phyloP scores from a whole-genome alignment of 2,797 vertebrate genomes.

The Paramormyrops hopkinsi region DNA sequence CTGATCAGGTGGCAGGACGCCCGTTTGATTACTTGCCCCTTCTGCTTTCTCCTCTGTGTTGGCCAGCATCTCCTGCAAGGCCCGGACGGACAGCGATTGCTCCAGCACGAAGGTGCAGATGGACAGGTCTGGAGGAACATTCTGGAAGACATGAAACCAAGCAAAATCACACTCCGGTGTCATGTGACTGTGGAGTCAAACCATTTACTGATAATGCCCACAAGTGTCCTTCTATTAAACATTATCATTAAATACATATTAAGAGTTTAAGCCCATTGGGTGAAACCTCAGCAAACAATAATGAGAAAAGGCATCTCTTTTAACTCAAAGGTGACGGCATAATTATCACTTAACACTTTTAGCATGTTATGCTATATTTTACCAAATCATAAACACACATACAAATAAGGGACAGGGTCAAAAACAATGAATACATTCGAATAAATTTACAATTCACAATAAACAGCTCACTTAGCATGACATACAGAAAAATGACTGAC shows the following conservation, averaged over 20 bases:
- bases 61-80: constrained; percentile 91
- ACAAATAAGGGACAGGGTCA: neutral
- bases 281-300: neutral
- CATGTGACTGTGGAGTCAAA: neutral
- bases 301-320: neutral
- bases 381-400: neutral
- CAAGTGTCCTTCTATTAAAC: neutral
- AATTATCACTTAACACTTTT: neutral
- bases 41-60: constrained; percentile 86
- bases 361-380: neutral
- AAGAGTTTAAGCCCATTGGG: neutral
- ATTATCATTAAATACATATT: neutral
- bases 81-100: constrained; percentile 85
- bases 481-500: neutral
- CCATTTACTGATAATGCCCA: neutral
- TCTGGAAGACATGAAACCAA: constrained; percentile 53
- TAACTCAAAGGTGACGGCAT: neutral
- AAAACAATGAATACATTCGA: neutral
- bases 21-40: constrained; percentile 73
- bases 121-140: constrained; percentile 95
- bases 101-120: constrained; percentile 94
- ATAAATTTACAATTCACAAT: neutral
- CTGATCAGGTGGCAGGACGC: neutral
- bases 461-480: neutral
- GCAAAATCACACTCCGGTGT: neutral